These are phyloP conservation scores for Agrenia bidenticulata DNA, from an alignment of 2,888 invertebrate species.

Conservation along the genomic window DNA sequence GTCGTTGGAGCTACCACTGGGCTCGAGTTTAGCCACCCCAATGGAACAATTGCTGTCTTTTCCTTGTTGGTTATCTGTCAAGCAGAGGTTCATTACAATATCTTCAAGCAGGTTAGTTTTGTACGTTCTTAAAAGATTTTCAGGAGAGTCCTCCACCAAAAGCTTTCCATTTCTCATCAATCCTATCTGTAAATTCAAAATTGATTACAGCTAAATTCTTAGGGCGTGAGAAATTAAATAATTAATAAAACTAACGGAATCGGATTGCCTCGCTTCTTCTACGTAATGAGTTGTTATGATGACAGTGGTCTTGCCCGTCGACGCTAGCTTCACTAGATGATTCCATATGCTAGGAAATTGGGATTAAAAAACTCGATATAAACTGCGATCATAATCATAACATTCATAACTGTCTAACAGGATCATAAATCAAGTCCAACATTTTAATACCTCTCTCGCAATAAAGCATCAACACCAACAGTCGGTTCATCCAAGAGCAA, in stretches of 20 bases:
- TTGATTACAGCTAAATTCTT: not conserved
- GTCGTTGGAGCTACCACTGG: no score
- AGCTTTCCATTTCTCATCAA: constrained; percentile 29
- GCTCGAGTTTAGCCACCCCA: no score
- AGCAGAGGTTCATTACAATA: constrained; percentile 42
- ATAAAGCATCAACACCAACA: constrained; percentile 85
- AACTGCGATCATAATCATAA: not conserved
- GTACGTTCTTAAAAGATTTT: constrained; percentile 24
- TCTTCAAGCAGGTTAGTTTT: constrained; percentile 39
- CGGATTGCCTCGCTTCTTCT: constrained; percentile 28
- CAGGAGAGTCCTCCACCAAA: constrained; percentile 40
- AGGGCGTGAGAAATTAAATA: no score
- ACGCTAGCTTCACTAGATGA: constrained; percentile 38
- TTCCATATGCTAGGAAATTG: constrained; percentile 39
- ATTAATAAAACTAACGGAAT: constrained; percentile 14
- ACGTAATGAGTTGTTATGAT: constrained; percentile 47
- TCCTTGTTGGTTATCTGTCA: constrained; percentile 19
- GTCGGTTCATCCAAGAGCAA: constrained; percentile 84
- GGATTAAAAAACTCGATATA: no score
- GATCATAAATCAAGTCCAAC: not conserved
- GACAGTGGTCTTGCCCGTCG: constrained; percentile 35
- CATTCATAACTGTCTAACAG: not conserved
- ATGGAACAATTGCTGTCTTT: no score
- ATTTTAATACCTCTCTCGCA: constrained; percentile 76
- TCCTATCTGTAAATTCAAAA: constrained; percentile 13